Evolutionary conservation across 2,888 invertebrate species (phyloP).

Genomic region (Tiliacea aurago): DNA sequence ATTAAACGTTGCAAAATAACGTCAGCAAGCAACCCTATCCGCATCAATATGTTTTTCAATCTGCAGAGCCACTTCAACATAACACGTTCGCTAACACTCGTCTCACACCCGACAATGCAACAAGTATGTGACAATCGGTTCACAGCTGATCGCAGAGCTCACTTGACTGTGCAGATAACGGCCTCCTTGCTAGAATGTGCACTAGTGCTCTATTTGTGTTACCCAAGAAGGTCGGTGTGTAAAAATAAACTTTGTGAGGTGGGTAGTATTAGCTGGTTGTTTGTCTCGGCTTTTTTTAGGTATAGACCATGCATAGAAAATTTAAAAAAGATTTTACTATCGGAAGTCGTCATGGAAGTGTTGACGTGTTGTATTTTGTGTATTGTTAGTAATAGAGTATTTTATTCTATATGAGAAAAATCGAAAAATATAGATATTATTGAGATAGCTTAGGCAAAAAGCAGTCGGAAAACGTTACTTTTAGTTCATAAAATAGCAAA

Average conservation of each 20-base stretch:
- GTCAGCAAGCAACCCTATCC: no score
- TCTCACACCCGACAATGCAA: slow-evolving; percentile 41
- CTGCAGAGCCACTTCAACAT: not conserved
- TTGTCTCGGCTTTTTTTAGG: not conserved
- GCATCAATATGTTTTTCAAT: not conserved
- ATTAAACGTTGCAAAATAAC: no score
- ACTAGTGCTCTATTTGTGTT: slow-evolving; percentile 33
- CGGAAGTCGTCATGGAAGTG: no score
- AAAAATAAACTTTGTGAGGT: slow-evolving; percentile 36
- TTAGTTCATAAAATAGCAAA: no score
- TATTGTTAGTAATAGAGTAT: no score
- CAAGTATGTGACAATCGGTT: slow-evolving; percentile 63
- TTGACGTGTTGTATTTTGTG: no score
- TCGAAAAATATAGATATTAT: no score
- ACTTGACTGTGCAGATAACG: slow-evolving; percentile 59
- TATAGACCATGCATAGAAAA: not conserved
- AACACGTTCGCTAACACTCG: not conserved
- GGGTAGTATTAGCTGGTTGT: not conserved
- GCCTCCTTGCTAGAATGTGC: slow-evolving; percentile 22
- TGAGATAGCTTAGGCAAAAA: no score
- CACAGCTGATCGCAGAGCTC: slow-evolving; percentile 58
- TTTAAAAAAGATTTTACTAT: no score
- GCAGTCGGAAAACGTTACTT: no score
- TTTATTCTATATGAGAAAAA: no score
- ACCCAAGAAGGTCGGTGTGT: slow-evolving; percentile 27